Evolutionary conservation across 2,888 invertebrate genomes (phyloP).

Genomic region (Belgica antarctica): DNA sequence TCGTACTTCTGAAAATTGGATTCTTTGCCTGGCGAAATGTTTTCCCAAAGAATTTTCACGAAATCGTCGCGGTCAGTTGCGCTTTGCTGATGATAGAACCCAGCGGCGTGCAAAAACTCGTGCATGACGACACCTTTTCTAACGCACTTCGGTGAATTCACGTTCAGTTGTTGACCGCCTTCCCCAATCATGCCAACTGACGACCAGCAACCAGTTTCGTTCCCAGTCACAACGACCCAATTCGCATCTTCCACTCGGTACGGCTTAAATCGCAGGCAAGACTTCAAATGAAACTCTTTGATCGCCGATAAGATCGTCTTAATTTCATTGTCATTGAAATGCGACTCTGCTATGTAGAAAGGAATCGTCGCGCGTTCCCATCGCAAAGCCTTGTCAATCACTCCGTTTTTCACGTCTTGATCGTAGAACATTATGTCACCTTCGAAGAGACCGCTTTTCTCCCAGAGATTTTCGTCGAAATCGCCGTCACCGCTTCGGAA

Average conservation of each 20-base stretch:
- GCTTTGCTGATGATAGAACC: slow-evolving; percentile 83
- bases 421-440: slow-evolving; percentile 62
- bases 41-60: slow-evolving; percentile 71
- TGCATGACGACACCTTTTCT: slow-evolving; percentile 68
- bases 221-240: slow-evolving; percentile 60
- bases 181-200: slow-evolving; percentile 62
- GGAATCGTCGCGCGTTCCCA: slow-evolving; percentile 60
- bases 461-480: slow-evolving; percentile 53
- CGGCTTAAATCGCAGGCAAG: slow-evolving; percentile 65
- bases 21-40: slow-evolving; percentile 58
- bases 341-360: slow-evolving; percentile 57
- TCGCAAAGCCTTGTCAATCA: slow-evolving; percentile 54
- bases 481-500: neutral
- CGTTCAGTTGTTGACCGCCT: slow-evolving; percentile 57
- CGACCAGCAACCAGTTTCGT: slow-evolving; percentile 65
- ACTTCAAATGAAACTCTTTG: slow-evolving; percentile 61
- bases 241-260: slow-evolving; percentile 59
- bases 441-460: slow-evolving; percentile 60
- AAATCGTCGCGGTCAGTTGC: slow-evolving; percentile 73
- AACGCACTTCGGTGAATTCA: slow-evolving; percentile 60
- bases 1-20: slow-evolving; percentile 67
- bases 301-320: slow-evolving; percentile 59
- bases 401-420: slow-evolving; percentile 54
- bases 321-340: slow-evolving; percentile 56
- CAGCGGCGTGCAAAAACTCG: slow-evolving; percentile 75